These are phyloP conservation scores for Alaudala cheleensis DNA, from an alignment of 2,113 vertebrate species.

Conservation along the genomic window DNA sequence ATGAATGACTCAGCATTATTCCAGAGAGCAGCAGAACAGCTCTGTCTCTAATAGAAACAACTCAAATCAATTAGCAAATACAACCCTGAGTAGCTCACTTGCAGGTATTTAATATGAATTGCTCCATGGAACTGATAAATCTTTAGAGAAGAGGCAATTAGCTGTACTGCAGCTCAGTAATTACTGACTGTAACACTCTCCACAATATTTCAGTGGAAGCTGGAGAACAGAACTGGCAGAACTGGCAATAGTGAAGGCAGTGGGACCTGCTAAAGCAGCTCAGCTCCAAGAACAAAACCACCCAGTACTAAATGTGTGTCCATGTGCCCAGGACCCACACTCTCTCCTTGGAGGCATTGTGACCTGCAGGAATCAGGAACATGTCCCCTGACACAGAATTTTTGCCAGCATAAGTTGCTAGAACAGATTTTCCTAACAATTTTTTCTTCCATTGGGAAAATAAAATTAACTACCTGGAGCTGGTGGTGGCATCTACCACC, in stretches of 20 bases:
- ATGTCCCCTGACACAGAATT: neutral
- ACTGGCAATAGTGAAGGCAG: neutral
- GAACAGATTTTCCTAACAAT: neutral
- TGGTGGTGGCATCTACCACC: neutral
- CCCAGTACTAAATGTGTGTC: neutral
- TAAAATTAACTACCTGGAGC: neutral
- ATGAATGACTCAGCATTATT: constrained; percentile 38
- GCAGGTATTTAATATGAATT: constrained; percentile 54
- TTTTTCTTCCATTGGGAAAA: neutral
- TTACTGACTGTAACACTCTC: neutral
- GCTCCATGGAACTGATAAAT: constrained; percentile 24
- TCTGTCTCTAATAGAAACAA: constrained; percentile 6
- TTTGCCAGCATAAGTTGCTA: neutral
- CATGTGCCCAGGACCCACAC: rapidly evolving
- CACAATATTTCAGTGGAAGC: neutral
- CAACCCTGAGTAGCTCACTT: constrained; percentile 8
- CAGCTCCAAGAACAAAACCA: neutral
- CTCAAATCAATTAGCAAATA: constrained; percentile 56
- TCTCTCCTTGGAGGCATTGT: neutral
- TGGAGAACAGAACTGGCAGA: neutral
- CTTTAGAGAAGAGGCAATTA: constrained; percentile 47
- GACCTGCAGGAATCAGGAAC: neutral
- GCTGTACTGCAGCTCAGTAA: constrained; percentile 38
- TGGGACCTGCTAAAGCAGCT: neutral
- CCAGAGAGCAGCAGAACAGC: neutral